A percentile compares a stretch with the other conserved stretches of the same genome.
phyloP scores from a whole-genome alignment of 2,797 vertebrate species.

The Remorina albescens region DNA sequence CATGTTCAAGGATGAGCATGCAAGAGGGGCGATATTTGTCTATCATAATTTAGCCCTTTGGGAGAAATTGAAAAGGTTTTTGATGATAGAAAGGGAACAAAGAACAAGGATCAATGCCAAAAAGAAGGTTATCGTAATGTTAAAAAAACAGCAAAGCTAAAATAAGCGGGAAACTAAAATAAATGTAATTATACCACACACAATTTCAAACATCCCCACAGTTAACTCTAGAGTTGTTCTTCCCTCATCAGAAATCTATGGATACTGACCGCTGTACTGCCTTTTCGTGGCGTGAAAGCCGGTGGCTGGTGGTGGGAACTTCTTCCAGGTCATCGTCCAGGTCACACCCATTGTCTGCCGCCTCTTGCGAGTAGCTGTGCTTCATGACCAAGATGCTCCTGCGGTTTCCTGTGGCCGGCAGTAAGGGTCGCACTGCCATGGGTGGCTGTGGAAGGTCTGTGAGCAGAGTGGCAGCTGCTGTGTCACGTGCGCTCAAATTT shows the following conservation, averaged over 20 bases:
- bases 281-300: constrained; percentile 97
- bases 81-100: constrained; percentile 56
- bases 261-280: constrained; percentile 99
- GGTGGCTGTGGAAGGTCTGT: constrained; percentile 90
- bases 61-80: constrained; percentile 34
- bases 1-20: constrained; percentile 65
- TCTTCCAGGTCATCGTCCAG: constrained; percentile 98
- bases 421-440: constrained; percentile 89
- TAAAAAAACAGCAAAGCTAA: constrained; percentile 63
- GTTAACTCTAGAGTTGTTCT: constrained; percentile 68
- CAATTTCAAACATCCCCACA: constrained; percentile 69
- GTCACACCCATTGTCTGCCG: constrained; percentile 90
- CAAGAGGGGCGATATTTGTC: constrained; percentile 45
- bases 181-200: constrained; percentile 55
- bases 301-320: constrained; percentile 97
- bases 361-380: constrained; percentile 98
- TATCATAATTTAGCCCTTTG: constrained; percentile 63
- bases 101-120: constrained; percentile 67
- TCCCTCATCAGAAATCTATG: constrained; percentile 92
- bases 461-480: constrained; percentile 88
- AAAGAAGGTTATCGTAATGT: constrained; percentile 59
- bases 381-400: constrained; percentile 99
- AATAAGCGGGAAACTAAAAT: constrained; percentile 63
- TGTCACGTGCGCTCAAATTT: constrained; percentile 92
- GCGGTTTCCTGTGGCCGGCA: constrained; percentile 89